Conservation (phyloP, 2,888 invertebrate species). For the Oeneis ivallda region DNA sequence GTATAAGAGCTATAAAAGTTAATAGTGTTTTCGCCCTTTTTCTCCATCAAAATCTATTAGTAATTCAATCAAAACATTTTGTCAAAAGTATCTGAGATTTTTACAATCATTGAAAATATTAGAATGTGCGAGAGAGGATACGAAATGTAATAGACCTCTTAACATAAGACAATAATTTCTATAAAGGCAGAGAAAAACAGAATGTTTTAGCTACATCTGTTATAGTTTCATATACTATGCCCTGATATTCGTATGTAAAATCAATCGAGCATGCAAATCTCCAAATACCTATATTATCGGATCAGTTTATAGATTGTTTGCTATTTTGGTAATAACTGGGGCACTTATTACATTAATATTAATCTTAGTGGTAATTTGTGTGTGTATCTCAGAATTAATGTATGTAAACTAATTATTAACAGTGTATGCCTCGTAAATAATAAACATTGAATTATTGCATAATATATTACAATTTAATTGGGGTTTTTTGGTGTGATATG, state of each 20-base stretch:
- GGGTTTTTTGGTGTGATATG: too few relatives aligned
- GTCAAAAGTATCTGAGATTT: too few relatives aligned
- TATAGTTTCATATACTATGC: constrained; percentile 14
- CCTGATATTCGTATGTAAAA: constrained; percentile 25
- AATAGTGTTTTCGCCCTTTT: too few relatives aligned
- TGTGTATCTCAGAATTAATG: constrained; percentile 8
- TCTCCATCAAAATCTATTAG: too few relatives aligned
- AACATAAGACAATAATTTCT: too few relatives aligned
- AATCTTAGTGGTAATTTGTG: constrained; percentile 13
- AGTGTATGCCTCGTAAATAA: constrained; percentile 8
- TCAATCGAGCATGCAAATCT: constrained; percentile 33
- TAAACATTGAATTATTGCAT: not conserved
- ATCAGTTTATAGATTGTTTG: constrained; percentile 25
- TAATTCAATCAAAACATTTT: too few relatives aligned
- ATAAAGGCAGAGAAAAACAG: too few relatives aligned
- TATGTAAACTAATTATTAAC: constrained; percentile 17
- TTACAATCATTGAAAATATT: too few relatives aligned
- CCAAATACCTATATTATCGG: constrained; percentile 29
- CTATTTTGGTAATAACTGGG: constrained; percentile 23
- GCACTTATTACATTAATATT: constrained; percentile 20
- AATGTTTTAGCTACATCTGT: not conserved
- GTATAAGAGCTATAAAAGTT: too few relatives aligned
- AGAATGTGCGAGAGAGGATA: too few relatives aligned
- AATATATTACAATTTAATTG: not conserved
- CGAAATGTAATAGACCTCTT: too few relatives aligned